Evolutionary conservation across 2,797 vertebrate genomes (phyloP), one percentile per base, ranked within the genome.

Genomic region (Malurus splendens): DNA sequence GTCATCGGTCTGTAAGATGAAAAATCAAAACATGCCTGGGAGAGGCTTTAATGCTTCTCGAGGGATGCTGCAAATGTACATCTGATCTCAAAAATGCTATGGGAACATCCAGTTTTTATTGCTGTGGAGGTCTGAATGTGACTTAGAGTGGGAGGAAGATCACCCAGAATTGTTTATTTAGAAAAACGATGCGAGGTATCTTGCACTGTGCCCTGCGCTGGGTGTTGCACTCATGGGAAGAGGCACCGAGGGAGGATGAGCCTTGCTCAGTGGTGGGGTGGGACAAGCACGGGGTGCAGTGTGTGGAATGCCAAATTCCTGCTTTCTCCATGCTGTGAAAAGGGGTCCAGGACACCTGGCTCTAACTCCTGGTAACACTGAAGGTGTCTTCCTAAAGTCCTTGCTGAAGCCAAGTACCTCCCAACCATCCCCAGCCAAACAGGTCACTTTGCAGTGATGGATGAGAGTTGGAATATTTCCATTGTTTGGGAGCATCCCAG

Each of bases 161-260:
- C 0, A 30, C 25, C 9, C 75, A 14, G 20, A 79, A 60, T 13
- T 33, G 20, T 51, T 78, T 44, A 17, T 45, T 83, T 61, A 0
- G 27, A 78, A 48, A 66, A 33, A 2, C 24, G 5, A 9, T 67
- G 62, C 5, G 12, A 47, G 28, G 14, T 51, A 2, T 10, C 28
- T 3, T 3, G 54, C 7, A 1, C 47, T 28, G 39, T 3, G 1
- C 33, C 6, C 2, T 55, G 14, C 2, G 3, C 24, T 27, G 65
- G 22, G 8, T 23, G 22, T 33, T 57, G 12, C 0, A 2, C 32
- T 30, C 13, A 0, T 14, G 8, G 25, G 11, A 41, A 62, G 42
- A 41, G 71, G 30, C 22, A 14, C 18, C 0, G 0, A 59, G 38
- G 41, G 57, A 80, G n/a, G 10, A 5, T 45, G 39, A 48, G n/a